These are phyloP conservation scores for Varanus komodoensis DNA, from an alignment of 2,113 vertebrate species.

Conservation along the genomic window DNA sequence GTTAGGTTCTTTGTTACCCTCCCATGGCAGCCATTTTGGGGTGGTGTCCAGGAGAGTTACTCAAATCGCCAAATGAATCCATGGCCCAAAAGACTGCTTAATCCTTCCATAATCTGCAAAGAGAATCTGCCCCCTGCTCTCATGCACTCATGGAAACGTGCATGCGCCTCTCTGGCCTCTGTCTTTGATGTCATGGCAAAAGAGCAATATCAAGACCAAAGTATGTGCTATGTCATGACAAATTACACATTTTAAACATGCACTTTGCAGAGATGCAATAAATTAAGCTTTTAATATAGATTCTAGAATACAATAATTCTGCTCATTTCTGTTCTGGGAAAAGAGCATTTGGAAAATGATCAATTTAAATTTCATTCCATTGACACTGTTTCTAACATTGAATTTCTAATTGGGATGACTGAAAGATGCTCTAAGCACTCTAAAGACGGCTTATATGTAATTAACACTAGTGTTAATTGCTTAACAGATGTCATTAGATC, in stretches of 20 bases:
- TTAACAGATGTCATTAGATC: slow-evolving; percentile 51
- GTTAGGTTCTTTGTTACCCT: no score
- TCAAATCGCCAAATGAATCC: no score
- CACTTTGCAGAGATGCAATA: slow-evolving; percentile 19
- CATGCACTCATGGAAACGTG: neutral
- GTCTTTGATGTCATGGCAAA: neutral
- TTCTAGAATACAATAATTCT: neutral
- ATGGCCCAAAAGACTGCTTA: no score
- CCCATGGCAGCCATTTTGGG: no score
- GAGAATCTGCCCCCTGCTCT: neutral
- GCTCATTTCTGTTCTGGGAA: slow-evolving; percentile 20
- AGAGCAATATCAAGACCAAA: neutral
- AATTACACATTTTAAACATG: no score
- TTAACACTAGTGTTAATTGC: slow-evolving; percentile 65
- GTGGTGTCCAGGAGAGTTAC: no score
- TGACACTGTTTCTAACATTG: slow-evolving; percentile 29
- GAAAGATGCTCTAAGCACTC: slow-evolving; percentile 38
- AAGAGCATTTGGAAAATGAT: neutral
- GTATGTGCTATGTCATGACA: neutral
- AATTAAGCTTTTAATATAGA: neutral
- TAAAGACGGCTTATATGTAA: slow-evolving; percentile 60
- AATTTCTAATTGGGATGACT: slow-evolving; percentile 44
- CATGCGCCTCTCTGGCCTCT: neutral
- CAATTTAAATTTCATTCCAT: slow-evolving; percentile 8
- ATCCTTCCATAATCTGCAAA: neutral